Conservation (phyloP, 2,113 vertebrate genomes). For the Phalacrocorax pelagicus region DNA sequence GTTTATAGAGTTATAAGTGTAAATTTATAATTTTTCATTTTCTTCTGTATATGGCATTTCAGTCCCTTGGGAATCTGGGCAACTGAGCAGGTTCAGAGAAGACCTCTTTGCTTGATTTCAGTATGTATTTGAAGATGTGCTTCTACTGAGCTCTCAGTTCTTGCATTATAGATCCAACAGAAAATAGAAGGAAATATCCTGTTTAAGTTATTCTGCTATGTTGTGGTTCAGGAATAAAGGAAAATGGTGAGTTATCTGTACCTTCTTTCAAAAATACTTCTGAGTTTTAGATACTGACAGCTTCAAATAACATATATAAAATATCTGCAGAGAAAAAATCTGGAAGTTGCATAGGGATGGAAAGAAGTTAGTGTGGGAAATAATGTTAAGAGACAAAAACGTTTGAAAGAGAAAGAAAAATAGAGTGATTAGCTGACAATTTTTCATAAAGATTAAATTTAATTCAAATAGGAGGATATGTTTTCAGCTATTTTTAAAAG, state of each 20-base stretch:
- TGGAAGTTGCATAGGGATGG: background rate
- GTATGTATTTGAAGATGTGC: background rate
- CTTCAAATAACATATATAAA: background rate
- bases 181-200: background rate
- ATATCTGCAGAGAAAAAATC: background rate
- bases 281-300: background rate
- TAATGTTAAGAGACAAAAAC: background rate
- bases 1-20: background rate
- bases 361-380: background rate
- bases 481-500: background rate
- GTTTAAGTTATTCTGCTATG: background rate
- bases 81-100: background rate
- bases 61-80: background rate
- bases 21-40: background rate
- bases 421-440: background rate
- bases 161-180: background rate
- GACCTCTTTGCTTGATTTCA: background rate
- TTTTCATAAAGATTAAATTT: background rate
- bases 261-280: background rate
- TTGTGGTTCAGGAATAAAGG: background rate
- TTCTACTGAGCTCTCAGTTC: background rate
- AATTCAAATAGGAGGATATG: background rate
- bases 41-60: background rate
- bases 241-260: background rate
- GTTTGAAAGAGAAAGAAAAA: background rate